Evolutionary conservation across 2,113 vertebrate genomes (phyloP).

Genomic region (Fregata magnificens): DNA sequence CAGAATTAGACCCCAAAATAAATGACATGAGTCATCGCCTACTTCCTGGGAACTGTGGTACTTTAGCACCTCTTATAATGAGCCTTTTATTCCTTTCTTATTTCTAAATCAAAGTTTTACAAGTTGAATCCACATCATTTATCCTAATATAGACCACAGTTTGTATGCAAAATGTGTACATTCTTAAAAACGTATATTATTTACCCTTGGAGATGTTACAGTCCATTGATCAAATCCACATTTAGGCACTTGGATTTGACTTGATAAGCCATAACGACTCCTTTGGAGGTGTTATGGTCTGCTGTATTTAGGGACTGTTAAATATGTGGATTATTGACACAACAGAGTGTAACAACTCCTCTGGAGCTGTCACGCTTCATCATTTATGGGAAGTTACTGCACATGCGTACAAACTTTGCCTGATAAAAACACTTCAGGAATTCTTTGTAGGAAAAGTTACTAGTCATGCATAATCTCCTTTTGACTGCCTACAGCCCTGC

Average conservation of each 20-base stretch:
- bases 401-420: neutral
- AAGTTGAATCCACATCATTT: neutral
- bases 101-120: conserved; percentile 18
- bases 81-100: conserved; percentile 33
- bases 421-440: conserved; percentile 38
- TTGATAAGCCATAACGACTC: conserved; percentile 61
- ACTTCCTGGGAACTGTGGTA: neutral
- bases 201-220: conserved; percentile 50
- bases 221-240: conserved; percentile 55
- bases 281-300: conserved; percentile 44
- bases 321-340: conserved; percentile 66
- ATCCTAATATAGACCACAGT: neutral
- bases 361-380: conserved; percentile 60
- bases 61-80: conserved; percentile 26
- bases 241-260: conserved; percentile 53
- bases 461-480: conserved; percentile 7
- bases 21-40: neutral
- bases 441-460: conserved; percentile 1
- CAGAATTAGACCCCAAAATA: conserved; percentile 21
- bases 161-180: neutral
- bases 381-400: conserved; percentile 20
- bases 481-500: neutral
- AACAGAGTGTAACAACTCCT: conserved; percentile 65
- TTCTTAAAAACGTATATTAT: neutral
- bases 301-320: conserved; percentile 68